Evolutionary conservation across 2,797 vertebrate genomes (phyloP), one percentile per base, ranked within the genome.

Genomic region (Iguana delicatissima): DNA sequence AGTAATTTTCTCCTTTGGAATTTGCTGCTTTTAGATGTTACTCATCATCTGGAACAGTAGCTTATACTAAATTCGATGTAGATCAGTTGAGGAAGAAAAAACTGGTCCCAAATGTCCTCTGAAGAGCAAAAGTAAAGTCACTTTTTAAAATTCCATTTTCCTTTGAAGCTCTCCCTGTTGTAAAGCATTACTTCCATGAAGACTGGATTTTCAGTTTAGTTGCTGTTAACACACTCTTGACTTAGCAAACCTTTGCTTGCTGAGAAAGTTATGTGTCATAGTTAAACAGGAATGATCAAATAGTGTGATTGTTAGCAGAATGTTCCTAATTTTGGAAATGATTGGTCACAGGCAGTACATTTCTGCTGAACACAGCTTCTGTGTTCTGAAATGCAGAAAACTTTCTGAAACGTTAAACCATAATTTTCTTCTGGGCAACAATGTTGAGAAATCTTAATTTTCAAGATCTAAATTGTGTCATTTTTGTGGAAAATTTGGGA

Each of bases 281-380:
- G 59, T 18, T 91, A 57, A 89, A 88, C 32, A 52, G 9, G 76
- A 67, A 50, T 67, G 24, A 59, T 10, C 55, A 1, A 83, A 46
- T 91, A 59, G 5, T 9, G 13, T 18, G 82, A 84, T 6, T 38
- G 2, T 67, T 84, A 81, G 86, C 91, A 85, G 88, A 87, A 9
- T 89, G 87, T 73, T 91, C 80, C 24, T 89, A 32, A 89, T 92
- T 74, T 89, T 93, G 82, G 82, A 92, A 89, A 64, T 87, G 1
- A 18, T 84, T 80, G 92, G 10, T 64, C 8, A 73, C 1, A 22
- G 18, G 88, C 64, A 50, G 1, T 0, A n/a, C 42, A 35, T 69
- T 42, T 88, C 8, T 80, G 52, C 62, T 2, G 20, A 69, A 35
- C 22, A 0, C 84, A 42, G 57, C 22, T 90, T 90, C 24, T 50